phyloP scores from a whole-genome alignment of 2,113 vertebrate genomes.

The Prunella himalayana region DNA sequence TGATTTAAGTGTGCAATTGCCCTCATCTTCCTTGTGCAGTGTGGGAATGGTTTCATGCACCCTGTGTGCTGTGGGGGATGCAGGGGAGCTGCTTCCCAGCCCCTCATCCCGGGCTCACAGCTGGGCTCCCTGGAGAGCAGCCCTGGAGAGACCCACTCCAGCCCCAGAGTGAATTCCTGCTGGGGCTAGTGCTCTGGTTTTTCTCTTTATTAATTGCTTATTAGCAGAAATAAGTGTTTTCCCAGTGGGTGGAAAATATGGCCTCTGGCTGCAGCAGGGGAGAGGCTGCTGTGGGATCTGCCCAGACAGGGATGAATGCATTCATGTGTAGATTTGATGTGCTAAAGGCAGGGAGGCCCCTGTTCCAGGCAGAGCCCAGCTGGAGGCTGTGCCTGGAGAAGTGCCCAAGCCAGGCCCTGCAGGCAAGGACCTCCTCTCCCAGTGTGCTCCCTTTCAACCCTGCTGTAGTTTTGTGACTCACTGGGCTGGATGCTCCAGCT shows the following conservation, averaged over 20 bases:
- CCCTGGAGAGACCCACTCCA: neutral
- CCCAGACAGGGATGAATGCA: neutral
- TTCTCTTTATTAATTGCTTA: neutral
- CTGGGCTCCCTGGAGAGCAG: neutral
- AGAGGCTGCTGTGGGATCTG: neutral
- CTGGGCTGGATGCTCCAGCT: neutral
- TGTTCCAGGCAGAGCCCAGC: neutral
- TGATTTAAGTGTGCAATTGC: neutral
- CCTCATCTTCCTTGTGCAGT: neutral
- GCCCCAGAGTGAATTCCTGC: neutral
- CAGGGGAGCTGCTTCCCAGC: neutral
- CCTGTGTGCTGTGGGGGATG: neutral
- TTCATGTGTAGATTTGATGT: neutral
- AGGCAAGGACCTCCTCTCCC: neutral
- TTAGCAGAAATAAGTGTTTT: neutral
- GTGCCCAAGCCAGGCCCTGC: neutral
- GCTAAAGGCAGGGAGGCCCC: neutral
- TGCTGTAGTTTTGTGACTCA: neutral
- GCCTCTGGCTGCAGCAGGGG: neutral
- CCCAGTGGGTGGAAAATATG: neutral
- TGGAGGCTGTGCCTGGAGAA: neutral
- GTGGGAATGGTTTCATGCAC: neutral
- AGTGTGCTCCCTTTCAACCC: accelerated
- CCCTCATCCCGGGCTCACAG: neutral
- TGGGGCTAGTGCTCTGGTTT: neutral